Conservation (phyloP, 2,113 vertebrate genomes). For the Austrofundulus limnaeus region DNA sequence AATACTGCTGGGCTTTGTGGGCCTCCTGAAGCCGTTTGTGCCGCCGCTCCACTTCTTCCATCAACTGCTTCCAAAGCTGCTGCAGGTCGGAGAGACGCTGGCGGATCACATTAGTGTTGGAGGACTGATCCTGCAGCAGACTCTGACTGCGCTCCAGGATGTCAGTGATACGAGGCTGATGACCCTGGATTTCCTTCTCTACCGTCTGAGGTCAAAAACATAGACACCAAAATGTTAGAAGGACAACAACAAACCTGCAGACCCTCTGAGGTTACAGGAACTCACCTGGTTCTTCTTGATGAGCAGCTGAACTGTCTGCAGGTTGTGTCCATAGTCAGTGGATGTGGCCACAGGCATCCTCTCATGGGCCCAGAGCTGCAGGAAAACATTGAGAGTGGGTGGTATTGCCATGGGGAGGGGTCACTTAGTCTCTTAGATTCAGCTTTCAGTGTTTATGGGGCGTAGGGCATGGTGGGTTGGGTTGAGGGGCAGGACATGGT, state of each 20-base stretch:
- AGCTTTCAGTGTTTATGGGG: too few species aligned
- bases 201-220: conserved; percentile 81
- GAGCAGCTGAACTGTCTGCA: conserved; percentile 95
- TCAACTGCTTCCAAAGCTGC: conserved; percentile 86
- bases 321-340: conserved; percentile 93
- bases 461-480: too few species aligned
- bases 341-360: conserved; percentile 93
- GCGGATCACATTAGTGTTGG: conserved; percentile 77
- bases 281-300: conserved; percentile 98
- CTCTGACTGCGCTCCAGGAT: conserved; percentile 90
- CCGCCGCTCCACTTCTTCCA: conserved; percentile 86
- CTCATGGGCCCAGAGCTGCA: conserved; percentile 82
- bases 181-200: conserved; percentile 96
- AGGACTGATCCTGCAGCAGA: conserved; percentile 82
- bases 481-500: too few species aligned
- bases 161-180: conserved; percentile 92
- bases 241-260: not conserved
- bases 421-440: too few species aligned
- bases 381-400: not conserved
- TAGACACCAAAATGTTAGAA: not conserved
- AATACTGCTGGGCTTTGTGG: conserved; percentile 94
- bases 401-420: not conserved
- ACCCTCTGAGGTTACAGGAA: not conserved
- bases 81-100: conserved; percentile 85
- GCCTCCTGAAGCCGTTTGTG: conserved; percentile 90